Base-by-base conservation (phyloP, 2,797 vertebrate genomes). In the Cryptoprocta ferox region DNA sequence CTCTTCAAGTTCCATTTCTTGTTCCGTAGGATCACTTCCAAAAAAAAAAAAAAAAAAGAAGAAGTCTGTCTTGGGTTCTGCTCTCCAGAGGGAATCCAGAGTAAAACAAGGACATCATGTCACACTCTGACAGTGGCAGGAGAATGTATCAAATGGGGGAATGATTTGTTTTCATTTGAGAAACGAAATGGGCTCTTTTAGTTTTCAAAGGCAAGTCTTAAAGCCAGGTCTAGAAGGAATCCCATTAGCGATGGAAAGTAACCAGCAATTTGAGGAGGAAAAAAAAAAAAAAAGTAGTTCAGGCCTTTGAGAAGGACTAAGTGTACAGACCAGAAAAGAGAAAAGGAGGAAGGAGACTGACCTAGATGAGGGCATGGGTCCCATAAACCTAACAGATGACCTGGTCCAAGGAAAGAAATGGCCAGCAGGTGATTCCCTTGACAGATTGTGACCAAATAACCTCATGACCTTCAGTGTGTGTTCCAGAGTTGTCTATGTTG, bases 141-240 rank as follows among this genome's bases (percentile, higher is more conserved):
- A 48, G 26, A 84, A 59, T 50, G 21, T 53, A 89, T 89, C 70
- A 93, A 82, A 81, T 71, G 13, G 14, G 48, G 24, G 8, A 83
- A 71, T 87, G 11, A 26, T 66, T 66, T 84, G 24, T 24, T 91
- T 81, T 92, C 80, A 75, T 59, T 87, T 88, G 18, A 32, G 76
- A 88, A 86, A 89, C 24, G 56, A 59, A 92, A 71, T 61, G 32
- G 21, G 10, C 5, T 50, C 10, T 82, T 90, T 68, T 7, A 15
- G 37, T 94, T 92, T 88, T 63, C 56, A 71, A 95, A 96, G 53
- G 42, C 39, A 92, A 94, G 18, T 39, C 10, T 76, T 84, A 81
- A n/a, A 71, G 10, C 15, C 71, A 70, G 39, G 21, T n/a, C 32
- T 30, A 68, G 26, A 96, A 91, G n/a, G 28, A 96, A 90, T 76